Conservation (phyloP, 2,888 invertebrate genomes). For the Salticus scenicus region DNA sequence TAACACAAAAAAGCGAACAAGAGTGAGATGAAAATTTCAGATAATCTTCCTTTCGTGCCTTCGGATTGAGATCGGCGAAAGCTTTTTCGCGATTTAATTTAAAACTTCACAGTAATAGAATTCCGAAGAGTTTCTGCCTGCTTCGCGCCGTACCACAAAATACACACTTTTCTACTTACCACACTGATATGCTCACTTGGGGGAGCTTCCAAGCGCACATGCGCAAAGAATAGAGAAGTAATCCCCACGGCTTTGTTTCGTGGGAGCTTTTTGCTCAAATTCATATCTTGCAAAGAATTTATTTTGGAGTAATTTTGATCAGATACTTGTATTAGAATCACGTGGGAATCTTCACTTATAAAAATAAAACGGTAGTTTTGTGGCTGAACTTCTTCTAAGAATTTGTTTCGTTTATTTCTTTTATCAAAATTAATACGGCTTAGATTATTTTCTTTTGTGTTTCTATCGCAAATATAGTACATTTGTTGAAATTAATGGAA, state of each 20-base stretch:
- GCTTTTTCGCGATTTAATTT: background rate
- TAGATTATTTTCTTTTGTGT: too few species aligned
- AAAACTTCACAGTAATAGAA: background rate
- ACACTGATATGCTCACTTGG: background rate
- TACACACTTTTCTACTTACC: slow-evolving; percentile 12
- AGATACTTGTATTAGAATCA: background rate
- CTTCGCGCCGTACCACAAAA: background rate
- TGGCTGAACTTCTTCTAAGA: too few species aligned
- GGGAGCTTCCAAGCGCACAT: background rate
- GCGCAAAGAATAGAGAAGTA: background rate
- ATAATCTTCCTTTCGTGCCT: background rate
- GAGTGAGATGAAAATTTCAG: background rate
- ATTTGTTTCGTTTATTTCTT: too few species aligned
- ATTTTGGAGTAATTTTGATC: background rate
- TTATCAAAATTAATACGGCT: too few species aligned
- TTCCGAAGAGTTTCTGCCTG: background rate
- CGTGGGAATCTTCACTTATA: too few species aligned
- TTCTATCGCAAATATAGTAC: too few species aligned
- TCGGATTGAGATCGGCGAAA: background rate
- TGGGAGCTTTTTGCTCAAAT: background rate
- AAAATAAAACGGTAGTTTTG: too few species aligned
- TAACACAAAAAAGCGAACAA: background rate
- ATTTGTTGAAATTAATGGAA: too few species aligned
- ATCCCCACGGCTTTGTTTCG: slow-evolving; percentile 3
- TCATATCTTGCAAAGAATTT: background rate